These are phyloP conservation scores for Bolinopsis microptera DNA, from an alignment of 37 sponge, comb jelly and placozoan species.

Conservation along the genomic window DNA sequence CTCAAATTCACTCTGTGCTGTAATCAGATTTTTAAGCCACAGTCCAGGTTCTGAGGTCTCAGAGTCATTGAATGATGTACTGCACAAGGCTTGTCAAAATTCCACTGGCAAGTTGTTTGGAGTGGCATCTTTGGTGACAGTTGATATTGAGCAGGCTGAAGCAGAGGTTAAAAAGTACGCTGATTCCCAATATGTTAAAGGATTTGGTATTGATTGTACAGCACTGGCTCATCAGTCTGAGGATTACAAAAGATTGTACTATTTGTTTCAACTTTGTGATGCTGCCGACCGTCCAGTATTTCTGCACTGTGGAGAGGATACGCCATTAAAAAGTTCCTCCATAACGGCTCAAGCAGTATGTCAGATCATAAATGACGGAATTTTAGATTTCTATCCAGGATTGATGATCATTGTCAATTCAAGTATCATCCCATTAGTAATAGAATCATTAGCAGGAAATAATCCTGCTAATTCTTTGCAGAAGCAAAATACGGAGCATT, in stretches of 20 bases:
- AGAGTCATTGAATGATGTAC: neutral
- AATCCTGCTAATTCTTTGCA: neutral
- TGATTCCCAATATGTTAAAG: neutral
- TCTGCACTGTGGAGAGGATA: neutral
- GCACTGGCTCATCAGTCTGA: neutral
- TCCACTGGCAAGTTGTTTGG: neutral
- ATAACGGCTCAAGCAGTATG: constrained; percentile 12
- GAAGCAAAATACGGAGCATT: neutral
- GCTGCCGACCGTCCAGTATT: neutral
- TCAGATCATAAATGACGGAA: constrained; percentile 18
- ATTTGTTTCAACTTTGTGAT: constrained; percentile 13
- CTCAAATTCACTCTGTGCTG: neutral
- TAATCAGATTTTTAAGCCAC: neutral
- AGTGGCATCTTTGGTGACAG: neutral
- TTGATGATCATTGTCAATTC: constrained; percentile 13
- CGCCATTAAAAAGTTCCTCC: neutral
- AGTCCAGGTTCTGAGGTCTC: neutral
- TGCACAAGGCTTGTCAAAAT: neutral
- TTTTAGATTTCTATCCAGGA: constrained; percentile 51
- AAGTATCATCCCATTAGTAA: neutral
- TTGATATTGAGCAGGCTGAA: neutral
- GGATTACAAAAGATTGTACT: constrained; percentile 29
- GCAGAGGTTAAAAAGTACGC: neutral
- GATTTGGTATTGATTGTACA: neutral
- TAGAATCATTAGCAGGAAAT: neutral